These are phyloP conservation scores for Clarias batrachus DNA, from an alignment of 2,113 vertebrate species.

Conservation along the genomic window DNA sequence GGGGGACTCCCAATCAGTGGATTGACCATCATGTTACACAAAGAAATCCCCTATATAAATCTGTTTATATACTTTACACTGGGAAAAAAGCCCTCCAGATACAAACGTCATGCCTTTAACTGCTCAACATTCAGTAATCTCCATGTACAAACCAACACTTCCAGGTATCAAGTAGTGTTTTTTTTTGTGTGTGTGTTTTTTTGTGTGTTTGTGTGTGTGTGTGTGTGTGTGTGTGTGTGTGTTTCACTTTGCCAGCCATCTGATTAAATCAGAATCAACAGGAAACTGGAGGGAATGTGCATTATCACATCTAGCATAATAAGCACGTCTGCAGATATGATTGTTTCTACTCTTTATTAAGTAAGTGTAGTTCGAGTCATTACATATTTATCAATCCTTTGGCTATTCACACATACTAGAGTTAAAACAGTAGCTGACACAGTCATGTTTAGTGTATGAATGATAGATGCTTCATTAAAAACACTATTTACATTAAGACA, in stretches of 20 bases:
- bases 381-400: constrained; percentile 64
- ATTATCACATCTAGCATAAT: constrained; percentile 51
- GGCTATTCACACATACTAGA: constrained; percentile 70
- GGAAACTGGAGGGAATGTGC: constrained; percentile 50
- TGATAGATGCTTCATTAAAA: constrained; percentile 72
- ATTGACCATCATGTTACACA: constrained; percentile 64
- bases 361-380: constrained; percentile 56
- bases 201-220: no score
- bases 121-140: constrained; percentile 50
- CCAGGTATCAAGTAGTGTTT: constrained; percentile 48
- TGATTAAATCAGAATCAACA: constrained; percentile 43
- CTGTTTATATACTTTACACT: constrained; percentile 67
- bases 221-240: neutral
- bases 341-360: constrained; percentile 57
- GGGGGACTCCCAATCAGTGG: constrained; percentile 59
- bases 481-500: constrained; percentile 80
- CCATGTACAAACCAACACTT: constrained; percentile 51
- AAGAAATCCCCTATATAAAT: constrained; percentile 58
- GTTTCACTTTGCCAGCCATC: constrained; percentile 48
- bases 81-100: constrained; percentile 56
- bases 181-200: neutral
- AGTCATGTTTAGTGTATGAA: constrained; percentile 74
- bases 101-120: constrained; percentile 52
- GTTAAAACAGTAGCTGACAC: constrained; percentile 84
- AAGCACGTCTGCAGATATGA: constrained; percentile 47